Conservation (phyloP, 2,797 vertebrate species). For the Onychomys arenicola region DNA sequence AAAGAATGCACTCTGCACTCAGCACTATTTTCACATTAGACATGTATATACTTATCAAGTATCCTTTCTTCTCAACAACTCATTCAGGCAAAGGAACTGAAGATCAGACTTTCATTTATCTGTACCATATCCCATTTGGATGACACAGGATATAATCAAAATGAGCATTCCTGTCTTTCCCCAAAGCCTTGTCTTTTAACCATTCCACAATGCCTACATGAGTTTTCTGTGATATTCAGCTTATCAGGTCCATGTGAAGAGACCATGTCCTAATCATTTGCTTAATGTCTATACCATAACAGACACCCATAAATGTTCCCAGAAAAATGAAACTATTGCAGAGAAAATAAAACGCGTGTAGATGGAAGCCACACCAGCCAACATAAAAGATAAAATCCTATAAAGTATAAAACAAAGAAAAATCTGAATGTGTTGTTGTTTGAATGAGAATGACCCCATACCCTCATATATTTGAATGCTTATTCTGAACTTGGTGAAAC, state of each 20-base stretch:
- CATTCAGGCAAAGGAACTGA: not conserved
- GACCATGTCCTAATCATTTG: not conserved
- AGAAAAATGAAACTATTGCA: slow-evolving; percentile 62
- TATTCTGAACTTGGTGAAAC: not conserved
- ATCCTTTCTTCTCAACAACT: slow-evolving; percentile 30
- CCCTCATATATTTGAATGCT: not conserved
- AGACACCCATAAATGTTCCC: slow-evolving; percentile 25
- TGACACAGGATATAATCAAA: not conserved
- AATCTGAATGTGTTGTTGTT: not conserved
- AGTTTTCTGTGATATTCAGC: not conserved
- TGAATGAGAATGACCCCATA: not conserved
- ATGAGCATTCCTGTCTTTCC: not conserved
- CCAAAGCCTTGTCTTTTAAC: not conserved
- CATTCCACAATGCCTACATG: not conserved
- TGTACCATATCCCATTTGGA: not conserved
- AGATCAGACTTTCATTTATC: slow-evolving; percentile 15
- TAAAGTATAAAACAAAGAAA: slow-evolving; percentile 64
- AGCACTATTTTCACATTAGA: not conserved
- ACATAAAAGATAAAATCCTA: slow-evolving; percentile 72
- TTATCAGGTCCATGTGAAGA: not conserved
- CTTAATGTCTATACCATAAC: not conserved
- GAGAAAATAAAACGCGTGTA: slow-evolving; percentile 31
- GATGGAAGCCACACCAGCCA: slow-evolving; percentile 58
- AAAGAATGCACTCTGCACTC: not conserved
- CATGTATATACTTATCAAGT: not conserved